Evolutionary conservation across 2,888 invertebrate species (phyloP).

Genomic region (Yponomeuta evonymella): DNA sequence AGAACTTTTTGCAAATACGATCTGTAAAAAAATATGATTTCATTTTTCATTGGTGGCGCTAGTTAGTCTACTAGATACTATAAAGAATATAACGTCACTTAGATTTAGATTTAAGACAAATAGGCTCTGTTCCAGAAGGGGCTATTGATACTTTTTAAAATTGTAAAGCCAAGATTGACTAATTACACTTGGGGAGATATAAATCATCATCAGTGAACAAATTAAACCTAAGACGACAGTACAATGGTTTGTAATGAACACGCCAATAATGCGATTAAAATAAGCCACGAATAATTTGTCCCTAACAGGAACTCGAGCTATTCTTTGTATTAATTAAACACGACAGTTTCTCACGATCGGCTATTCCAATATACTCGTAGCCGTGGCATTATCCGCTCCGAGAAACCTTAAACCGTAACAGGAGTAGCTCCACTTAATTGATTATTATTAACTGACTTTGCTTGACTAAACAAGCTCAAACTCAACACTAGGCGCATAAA

Average conservation of each 20-base stretch:
- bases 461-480: constrained; percentile 65
- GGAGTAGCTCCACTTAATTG: constrained; percentile 45
- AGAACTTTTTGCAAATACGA: too few relatives aligned
- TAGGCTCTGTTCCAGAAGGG: too few relatives aligned
- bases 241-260: not conserved
- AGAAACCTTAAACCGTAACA: constrained; percentile 32
- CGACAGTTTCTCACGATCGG: not conserved
- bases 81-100: too few relatives aligned
- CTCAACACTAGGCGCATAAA: constrained; percentile 67
- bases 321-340: not conserved
- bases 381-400: not conserved
- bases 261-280: not conserved
- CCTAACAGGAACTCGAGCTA: not conserved
- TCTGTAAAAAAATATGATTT: too few relatives aligned
- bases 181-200: not conserved
- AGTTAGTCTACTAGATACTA: too few relatives aligned
- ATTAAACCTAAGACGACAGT: too few relatives aligned
- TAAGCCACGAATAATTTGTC: not conserved
- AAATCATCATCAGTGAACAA: not conserved
- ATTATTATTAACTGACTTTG: constrained; percentile 71
- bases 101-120: too few relatives aligned
- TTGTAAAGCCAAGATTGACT: too few relatives aligned
- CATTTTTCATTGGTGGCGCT: too few relatives aligned
- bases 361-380: not conserved
- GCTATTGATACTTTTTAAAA: too few relatives aligned